phyloP scores from a whole-genome alignment of 1,140 invertebrate genomes.

The Saccostrea cuccullata region DNA sequence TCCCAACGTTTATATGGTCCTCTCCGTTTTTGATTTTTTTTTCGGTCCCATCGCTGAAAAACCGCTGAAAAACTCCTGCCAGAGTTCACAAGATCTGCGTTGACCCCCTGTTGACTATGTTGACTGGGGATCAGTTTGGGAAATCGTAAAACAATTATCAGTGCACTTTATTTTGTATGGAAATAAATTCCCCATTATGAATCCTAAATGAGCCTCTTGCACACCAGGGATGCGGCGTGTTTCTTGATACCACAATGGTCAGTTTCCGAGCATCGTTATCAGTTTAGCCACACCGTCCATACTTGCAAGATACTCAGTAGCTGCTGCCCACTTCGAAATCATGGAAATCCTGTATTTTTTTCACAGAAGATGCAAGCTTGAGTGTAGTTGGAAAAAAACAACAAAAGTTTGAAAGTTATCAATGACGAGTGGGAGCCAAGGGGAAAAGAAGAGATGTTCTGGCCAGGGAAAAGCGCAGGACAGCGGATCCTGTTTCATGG shows the following conservation, averaged over 20 bases:
- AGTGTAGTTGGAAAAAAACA: not conserved
- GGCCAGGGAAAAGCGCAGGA: not conserved
- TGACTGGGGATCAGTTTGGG: not conserved
- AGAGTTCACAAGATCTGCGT: too few relatives aligned
- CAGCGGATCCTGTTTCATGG: not conserved
- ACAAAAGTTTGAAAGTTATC: not conserved
- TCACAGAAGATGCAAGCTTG: not conserved
- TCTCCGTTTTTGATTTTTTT: not conserved
- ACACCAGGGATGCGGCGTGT: not conserved
- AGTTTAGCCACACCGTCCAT: not conserved
- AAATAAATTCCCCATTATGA: not conserved
- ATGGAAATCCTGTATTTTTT: not conserved
- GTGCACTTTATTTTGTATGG: not conserved
- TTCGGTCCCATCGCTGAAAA: not conserved
- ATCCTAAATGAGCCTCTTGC: not conserved
- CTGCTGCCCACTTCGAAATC: too few relatives aligned
- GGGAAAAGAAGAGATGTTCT: not conserved
- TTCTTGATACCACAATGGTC: not conserved
- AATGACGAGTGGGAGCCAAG: not conserved
- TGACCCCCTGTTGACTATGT: not conserved
- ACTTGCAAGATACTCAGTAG: too few relatives aligned
- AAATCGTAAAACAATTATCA: not conserved
- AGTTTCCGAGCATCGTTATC: slow-evolving; percentile 4
- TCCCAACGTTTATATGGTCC: not conserved
- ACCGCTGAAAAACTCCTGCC: not conserved